Evolutionary conservation across 2,888 invertebrate genomes (phyloP).

Genomic region (Tiliacea citrago): DNA sequence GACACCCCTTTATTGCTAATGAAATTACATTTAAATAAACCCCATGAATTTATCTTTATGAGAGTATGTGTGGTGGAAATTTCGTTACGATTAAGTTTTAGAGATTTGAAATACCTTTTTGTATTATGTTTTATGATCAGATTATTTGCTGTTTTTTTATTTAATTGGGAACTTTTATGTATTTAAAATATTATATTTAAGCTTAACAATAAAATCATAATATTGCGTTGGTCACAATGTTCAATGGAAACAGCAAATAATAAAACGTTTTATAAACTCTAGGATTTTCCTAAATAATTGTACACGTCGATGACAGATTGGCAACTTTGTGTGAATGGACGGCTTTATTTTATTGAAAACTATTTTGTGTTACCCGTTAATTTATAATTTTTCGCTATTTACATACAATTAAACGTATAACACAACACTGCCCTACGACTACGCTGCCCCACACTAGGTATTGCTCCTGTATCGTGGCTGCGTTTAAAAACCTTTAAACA

Average conservation of each 20-base stretch:
- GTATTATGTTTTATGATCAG: constrained; percentile 34
- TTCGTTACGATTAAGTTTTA: constrained; percentile 47
- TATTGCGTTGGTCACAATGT: neutral
- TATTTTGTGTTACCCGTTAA: neutral
- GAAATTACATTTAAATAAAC: constrained; percentile 62
- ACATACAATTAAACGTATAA: neutral
- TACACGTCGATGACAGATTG: neutral
- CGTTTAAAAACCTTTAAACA: too few relatives aligned
- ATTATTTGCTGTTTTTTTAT: constrained; percentile 25
- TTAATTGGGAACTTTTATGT: neutral
- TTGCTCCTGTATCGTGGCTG: too few relatives aligned
- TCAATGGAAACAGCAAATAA: neutral
- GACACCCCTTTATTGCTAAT: constrained; percentile 54
- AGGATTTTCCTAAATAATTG: neutral
- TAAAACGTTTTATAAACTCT: neutral
- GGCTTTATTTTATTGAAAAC: neutral
- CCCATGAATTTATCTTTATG: constrained; percentile 53
- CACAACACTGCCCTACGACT: too few relatives aligned
- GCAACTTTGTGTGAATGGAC: neutral
- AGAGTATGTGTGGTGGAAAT: constrained; percentile 38
- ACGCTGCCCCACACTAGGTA: too few relatives aligned
- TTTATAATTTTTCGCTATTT: neutral
- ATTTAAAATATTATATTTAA: neutral
- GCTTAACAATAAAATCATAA: neutral
- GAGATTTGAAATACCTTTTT: constrained; percentile 36